phyloP scores from a whole-genome alignment of 1,140 invertebrate genomes.

The Zophobas atratus region DNA sequence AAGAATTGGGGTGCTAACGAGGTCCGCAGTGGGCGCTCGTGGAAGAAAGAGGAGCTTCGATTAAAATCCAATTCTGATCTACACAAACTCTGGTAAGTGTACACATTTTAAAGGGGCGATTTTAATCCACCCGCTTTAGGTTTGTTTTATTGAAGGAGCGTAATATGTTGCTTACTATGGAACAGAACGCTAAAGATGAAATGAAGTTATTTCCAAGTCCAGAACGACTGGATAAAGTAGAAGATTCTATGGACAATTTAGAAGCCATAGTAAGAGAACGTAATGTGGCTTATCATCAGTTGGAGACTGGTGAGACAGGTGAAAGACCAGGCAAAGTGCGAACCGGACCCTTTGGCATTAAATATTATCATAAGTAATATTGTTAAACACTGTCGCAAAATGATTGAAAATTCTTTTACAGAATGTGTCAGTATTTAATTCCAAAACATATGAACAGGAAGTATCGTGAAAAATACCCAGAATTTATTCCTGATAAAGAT shows the following conservation, averaged over 20 bases:
- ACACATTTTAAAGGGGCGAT: conserved; percentile 43
- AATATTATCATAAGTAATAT: conserved; percentile 67
- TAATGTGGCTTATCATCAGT: conserved; percentile 89
- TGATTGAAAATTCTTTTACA: conserved; percentile 58
- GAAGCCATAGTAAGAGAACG: conserved; percentile 93
- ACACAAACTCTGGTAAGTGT: conserved; percentile 94
- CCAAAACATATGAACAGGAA: conserved; percentile 75
- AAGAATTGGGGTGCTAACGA: conserved; percentile 88
- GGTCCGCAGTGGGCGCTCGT: conserved; percentile 89
- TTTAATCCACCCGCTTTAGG: conserved; percentile 69
- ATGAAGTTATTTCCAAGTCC: conserved; percentile 90
- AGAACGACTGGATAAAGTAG: conserved; percentile 95
- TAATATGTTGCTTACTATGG: conserved; percentile 98
- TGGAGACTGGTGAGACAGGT: conserved; percentile 92
- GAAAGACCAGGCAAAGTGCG: conserved; percentile 78
- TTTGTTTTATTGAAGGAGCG: conserved; percentile 95
- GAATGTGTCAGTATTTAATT: conserved; percentile 70
- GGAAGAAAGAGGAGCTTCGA: conserved; percentile 92
- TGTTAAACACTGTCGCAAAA: background rate
- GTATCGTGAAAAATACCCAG: conserved; percentile 72
- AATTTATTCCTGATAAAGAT: conserved; percentile 69
- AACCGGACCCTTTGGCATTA: conserved; percentile 75
- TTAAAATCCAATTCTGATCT: conserved; percentile 97
- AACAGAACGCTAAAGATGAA: conserved; percentile 83
- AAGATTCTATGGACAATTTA: conserved; percentile 96